These are phyloP conservation scores for Speoplatyrhinus poulsoni DNA, from an alignment of 2,113 vertebrate genomes.

Conservation along the genomic window DNA sequence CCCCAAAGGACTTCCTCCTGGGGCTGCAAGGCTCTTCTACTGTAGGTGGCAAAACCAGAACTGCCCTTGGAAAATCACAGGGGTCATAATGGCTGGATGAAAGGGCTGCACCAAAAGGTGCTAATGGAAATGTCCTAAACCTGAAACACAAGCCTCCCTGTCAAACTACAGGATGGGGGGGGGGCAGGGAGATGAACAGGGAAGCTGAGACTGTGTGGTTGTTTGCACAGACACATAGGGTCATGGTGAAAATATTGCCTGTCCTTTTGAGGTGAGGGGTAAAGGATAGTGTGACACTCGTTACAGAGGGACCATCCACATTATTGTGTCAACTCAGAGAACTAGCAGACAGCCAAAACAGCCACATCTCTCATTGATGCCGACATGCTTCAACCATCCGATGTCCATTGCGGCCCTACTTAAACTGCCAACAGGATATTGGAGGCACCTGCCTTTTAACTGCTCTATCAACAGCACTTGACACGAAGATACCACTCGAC, in stretches of 20 bases:
- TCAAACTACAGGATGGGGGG: conserved; percentile 9
- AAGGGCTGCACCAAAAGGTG: conserved; percentile 61
- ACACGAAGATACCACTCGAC: conserved; percentile 47
- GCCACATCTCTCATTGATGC: conserved; percentile 55
- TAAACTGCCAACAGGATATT: conserved; percentile 51
- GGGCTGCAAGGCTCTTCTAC: conserved; percentile 17
- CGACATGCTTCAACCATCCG: conserved; percentile 57
- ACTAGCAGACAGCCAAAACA: conserved; percentile 3
- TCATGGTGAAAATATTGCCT: conserved; percentile 32
- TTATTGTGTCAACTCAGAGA: conserved; percentile 32
- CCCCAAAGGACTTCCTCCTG: conserved; percentile 31
- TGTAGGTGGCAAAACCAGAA: conserved; percentile 35
- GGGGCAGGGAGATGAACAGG: neutral
- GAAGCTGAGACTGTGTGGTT: conserved; percentile 11
- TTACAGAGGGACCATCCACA: conserved; percentile 7
- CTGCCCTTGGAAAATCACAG: conserved; percentile 31
- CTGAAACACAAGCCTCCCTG: conserved; percentile 34
- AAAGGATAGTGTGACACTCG: conserved; percentile 30
- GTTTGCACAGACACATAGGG: conserved; percentile 41
- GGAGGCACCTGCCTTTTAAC: conserved; percentile 7
- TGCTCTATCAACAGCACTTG: conserved; percentile 54
- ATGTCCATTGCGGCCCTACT: conserved; percentile 33
- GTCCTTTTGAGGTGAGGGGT: conserved; percentile 13
- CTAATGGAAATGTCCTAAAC: conserved; percentile 55
- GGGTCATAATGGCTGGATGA: conserved; percentile 43